Evolutionary conservation across 2,113 vertebrate genomes (phyloP).

Genomic region (Pipa parva): DNA sequence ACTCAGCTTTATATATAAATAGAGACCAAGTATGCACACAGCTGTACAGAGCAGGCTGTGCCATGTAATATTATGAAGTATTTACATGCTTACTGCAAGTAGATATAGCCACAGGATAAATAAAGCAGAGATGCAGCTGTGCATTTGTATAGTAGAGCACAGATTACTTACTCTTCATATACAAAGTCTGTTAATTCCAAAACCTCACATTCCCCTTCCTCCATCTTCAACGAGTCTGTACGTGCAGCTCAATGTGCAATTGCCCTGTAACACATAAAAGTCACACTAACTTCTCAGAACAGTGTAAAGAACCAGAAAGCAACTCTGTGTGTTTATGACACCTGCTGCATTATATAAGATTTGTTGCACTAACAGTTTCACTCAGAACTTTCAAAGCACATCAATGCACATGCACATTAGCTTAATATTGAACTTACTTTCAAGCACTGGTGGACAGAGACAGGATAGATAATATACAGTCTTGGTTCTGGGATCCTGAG

Average conservation of each 20-base stretch:
- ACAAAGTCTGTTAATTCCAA: conserved; percentile 18
- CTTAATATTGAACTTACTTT: background rate
- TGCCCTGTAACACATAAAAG: background rate
- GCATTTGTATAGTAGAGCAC: too few species aligned
- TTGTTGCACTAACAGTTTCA: background rate
- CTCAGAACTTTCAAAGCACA: background rate
- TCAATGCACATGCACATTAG: background rate
- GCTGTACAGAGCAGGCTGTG: too few species aligned
- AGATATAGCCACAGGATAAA: too few species aligned
- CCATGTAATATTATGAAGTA: too few species aligned
- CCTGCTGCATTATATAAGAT: too few species aligned
- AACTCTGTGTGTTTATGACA: too few species aligned
- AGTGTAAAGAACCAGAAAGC: background rate
- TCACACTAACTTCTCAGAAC: background rate
- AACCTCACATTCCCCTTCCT: conserved; percentile 9
- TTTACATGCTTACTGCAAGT: too few species aligned
- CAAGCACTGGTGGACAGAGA: background rate
- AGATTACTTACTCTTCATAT: conserved; percentile 28
- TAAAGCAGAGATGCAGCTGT: too few species aligned
- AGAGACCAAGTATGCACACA: too few species aligned
- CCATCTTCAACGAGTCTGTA: conserved; percentile 17
- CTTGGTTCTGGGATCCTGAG: background rate
- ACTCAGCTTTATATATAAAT: too few species aligned
- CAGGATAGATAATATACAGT: background rate
- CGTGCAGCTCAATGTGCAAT: background rate